Percentiles rank a stretch among this genome's conserved stretches.
Evolutionary conservation across 2,888 invertebrate genomes (phyloP).

Genomic region (Dugesia japonica): DNA sequence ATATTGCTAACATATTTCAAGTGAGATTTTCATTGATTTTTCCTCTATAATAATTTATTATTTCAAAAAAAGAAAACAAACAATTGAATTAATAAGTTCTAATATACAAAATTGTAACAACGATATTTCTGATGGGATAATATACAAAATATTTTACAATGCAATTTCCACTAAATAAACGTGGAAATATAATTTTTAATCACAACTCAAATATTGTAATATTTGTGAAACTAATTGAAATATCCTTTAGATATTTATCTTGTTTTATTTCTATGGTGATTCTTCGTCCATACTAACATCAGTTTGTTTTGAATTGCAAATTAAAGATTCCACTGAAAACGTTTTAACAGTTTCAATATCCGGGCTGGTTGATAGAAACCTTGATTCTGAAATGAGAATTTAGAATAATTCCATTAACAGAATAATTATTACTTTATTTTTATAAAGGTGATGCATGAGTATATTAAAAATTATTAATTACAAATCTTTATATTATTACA

Average conservation of each 20-base stretch:
- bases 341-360: not conserved
- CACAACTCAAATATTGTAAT: too few relatives aligned
- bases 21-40: not conserved
- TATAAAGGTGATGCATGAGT: too few relatives aligned
- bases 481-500: too few relatives aligned
- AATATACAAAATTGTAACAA: not conserved
- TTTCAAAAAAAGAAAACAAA: not conserved
- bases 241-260: too few relatives aligned
- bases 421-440: too few relatives aligned
- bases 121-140: not conserved
- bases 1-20: not conserved
- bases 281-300: slow-evolving; percentile 12
- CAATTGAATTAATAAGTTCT: slow-evolving; percentile 4
- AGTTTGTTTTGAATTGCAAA: not conserved
- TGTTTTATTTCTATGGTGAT: not conserved
- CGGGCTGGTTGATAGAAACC: not conserved
- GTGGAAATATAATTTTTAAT: too few relatives aligned
- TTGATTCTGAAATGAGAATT: not conserved
- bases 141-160: not conserved
- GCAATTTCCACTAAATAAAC: too few relatives aligned
- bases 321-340: slow-evolving; percentile 2
- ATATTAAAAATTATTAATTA: too few relatives aligned
- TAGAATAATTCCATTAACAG: too few relatives aligned
- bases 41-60: not conserved
- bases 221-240: too few relatives aligned